Base-by-base conservation (phyloP, 1,140 invertebrate species). In the Arctopsyche grandis region DNA sequence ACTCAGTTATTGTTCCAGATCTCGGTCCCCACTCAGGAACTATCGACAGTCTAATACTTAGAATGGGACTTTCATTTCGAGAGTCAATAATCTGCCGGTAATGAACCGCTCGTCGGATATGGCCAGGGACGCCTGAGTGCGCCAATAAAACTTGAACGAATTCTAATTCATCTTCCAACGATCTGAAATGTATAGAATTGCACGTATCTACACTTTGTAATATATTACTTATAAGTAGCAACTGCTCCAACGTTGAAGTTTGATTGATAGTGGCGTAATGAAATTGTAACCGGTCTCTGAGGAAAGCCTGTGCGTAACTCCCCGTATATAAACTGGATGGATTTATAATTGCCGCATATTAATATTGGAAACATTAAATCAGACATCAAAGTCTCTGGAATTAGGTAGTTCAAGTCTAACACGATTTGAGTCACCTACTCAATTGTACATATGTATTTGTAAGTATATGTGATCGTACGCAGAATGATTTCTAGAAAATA, bases 31-130 rank as follows among this genome's bases (percentile, higher is more conserved):
- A 66, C 63, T 66, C 24, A 22, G 63, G 63, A 66, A 66, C 63
- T 66, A 66, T 66, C 63, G 58, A 60, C 58, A 21, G 58, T 19
- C 58, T 19, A 60, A 60, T 22, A 16, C 10, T 52, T 22, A 22
- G 19, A 66, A 66, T 66, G 63, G 21, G 63, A 66, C 63, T 66
- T 66, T 66, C 63, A 24, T 66, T 66, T 66, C 63, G 63, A 66
- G 63, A 66, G 63, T 66, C 63, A 66, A 66, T 66, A 66, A 66
- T 66, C 21, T 26, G 22, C 21, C 63, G 63, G 63, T 66, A 66
- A 66, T 66, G 63, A 66, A 66, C 63, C 26, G 63, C 63, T 66
- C 24, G 63, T 66, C 63, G 63, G 63, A 66, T 52, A 52, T 52
- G 48, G 48, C 16, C 48, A 14, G 21, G 22, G 5, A 9, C 24